Percentiles rank a stretch among this genome's conserved stretches.
Evolutionary conservation across 2,888 invertebrate species (phyloP).

Genomic region (Lucinisca nassula): DNA sequence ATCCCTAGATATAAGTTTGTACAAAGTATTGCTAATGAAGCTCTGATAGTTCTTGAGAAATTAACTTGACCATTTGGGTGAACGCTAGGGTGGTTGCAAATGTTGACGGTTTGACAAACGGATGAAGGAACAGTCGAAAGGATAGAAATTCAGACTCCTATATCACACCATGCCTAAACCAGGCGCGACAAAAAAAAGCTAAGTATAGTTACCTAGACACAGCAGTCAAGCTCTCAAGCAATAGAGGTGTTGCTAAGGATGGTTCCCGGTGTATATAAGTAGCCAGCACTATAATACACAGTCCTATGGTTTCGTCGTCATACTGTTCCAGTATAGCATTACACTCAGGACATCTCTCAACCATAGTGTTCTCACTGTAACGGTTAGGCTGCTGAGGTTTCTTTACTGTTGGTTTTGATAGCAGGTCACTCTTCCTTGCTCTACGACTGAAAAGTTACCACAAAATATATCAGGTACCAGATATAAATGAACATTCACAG

Average conservation of each 20-base stretch:
- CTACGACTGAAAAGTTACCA: constrained; percentile 71
- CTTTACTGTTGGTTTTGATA: constrained; percentile 76
- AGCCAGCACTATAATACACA: constrained; percentile 97
- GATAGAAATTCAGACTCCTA: no score
- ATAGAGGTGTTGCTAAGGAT: constrained; percentile 95
- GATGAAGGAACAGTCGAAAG: no score
- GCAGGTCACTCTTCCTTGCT: constrained; percentile 81
- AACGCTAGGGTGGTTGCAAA: no score
- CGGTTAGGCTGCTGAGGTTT: constrained; percentile 73
- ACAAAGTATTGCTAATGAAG: no score
- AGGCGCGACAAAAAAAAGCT: no score
- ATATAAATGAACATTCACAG: no score
- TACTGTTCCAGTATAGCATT: constrained; percentile 92
- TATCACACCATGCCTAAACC: no score
- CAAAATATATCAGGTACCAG: no score
- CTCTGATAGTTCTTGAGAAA: no score
- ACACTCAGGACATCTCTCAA: constrained; percentile 94
- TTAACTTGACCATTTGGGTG: no score
- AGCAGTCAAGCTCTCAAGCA: constrained; percentile 96
- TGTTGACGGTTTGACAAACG: no score
- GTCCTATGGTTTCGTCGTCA: constrained; percentile 98
- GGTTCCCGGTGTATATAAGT: constrained; percentile 99
- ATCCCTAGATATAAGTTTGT: no score
- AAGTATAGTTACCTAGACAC: constrained; percentile 94
- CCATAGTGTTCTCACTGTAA: constrained; percentile 83